These are phyloP conservation scores for Macrostomum cliftonense DNA, from an alignment of 2,888 invertebrate genomes.

Conservation along the genomic window DNA sequence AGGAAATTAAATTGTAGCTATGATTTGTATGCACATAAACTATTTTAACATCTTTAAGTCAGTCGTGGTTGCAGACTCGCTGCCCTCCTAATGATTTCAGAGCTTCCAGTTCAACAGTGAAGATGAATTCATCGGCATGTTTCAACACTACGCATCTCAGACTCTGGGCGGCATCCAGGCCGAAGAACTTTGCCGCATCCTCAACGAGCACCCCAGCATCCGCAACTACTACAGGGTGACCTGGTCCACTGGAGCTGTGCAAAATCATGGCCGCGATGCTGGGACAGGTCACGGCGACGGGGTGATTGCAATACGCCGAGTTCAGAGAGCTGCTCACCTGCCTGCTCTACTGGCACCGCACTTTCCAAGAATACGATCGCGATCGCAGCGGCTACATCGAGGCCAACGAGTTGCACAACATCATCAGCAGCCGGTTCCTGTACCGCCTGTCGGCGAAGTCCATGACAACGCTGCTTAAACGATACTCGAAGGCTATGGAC, in stretches of 20 bases:
- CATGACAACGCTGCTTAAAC: slow-evolving; percentile 21
- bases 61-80: no score
- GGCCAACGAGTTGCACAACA: slow-evolving; percentile 19
- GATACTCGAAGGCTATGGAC: slow-evolving; percentile 22
- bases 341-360: slow-evolving; percentile 24
- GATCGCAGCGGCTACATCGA: slow-evolving; percentile 24
- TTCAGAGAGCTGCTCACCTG: slow-evolving; percentile 28
- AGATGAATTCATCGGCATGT: slow-evolving; percentile 1
- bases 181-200: slow-evolving; percentile 4
- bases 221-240: slow-evolving; percentile 4
- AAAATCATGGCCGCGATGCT: slow-evolving; percentile 26
- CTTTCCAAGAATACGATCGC: slow-evolving; percentile 21
- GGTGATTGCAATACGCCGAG: slow-evolving; percentile 29
- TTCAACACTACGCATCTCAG: slow-evolving; percentile 1
- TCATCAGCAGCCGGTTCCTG: slow-evolving; percentile 20
- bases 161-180: slow-evolving; percentile 4
- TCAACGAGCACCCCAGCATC: slow-evolving; percentile 4
- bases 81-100: not conserved
- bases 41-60: no score
- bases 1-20: no score
- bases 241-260: slow-evolving; percentile 14
- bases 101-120: not conserved
- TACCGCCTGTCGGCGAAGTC: slow-evolving; percentile 19
- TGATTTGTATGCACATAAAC: no score
- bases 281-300: slow-evolving; percentile 26